A percentile compares a stretch with the other conserved stretches of the same genome.
phyloP scores from a whole-genome alignment of 2,113 vertebrate genomes.

The Melanostigma gelatinosum region DNA sequence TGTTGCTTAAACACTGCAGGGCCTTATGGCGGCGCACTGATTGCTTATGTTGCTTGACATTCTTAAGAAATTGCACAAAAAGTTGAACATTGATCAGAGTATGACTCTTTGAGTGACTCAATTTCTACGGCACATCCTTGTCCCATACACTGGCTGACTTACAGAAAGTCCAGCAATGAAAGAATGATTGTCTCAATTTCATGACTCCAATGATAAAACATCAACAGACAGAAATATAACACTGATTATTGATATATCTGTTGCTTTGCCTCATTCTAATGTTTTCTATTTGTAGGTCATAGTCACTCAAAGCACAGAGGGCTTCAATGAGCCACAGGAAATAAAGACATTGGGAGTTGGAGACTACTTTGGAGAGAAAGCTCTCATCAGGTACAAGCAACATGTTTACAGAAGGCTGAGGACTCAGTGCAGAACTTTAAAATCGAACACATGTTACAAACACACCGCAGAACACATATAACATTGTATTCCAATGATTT shows the following conservation, averaged over 20 bases:
- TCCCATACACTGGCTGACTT: no score
- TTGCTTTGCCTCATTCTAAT: background rate
- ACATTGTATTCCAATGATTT: background rate
- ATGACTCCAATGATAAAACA: background rate
- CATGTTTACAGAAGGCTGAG: background rate
- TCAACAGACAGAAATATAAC: background rate
- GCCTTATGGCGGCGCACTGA: no score
- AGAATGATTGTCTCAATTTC: background rate
- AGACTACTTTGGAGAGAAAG: constrained; percentile 95
- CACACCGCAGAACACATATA: background rate
- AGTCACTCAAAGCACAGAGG: constrained; percentile 90
- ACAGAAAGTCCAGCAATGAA: background rate
- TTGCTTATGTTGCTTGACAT: no score
- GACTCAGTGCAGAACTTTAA: background rate
- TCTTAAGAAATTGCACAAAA: no score
- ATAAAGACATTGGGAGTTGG: constrained; percentile 92
- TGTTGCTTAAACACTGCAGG: no score
- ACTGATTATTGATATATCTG: background rate
- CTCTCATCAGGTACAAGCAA: constrained; percentile 89
- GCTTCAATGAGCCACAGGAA: constrained; percentile 86
- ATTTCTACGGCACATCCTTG: no score
- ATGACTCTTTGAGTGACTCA: no score
- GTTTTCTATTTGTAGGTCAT: constrained; percentile 82
- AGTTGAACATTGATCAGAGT: no score
- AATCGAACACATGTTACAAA: background rate